Percentiles rank a stretch among this genome's conserved stretches.
Conservation (phyloP, 2,888 invertebrate species). For the Coremacera marginata region DNA sequence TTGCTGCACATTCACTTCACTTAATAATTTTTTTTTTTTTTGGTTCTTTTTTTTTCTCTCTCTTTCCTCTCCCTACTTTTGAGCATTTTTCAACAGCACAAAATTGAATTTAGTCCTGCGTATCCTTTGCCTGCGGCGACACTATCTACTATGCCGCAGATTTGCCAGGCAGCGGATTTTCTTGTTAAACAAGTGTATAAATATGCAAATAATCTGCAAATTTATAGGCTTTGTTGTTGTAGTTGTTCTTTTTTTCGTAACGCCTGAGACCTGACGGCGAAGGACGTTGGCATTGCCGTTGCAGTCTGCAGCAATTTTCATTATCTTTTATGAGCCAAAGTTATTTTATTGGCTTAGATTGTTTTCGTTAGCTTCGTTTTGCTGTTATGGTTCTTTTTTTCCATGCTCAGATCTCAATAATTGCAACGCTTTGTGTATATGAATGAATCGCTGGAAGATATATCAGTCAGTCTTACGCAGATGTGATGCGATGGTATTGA, state of each 20-base stretch:
- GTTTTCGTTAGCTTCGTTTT: not conserved
- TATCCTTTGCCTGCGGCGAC: slow-evolving; percentile 21
- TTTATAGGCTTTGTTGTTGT: slow-evolving; percentile 51
- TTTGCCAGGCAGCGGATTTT: slow-evolving; percentile 1
- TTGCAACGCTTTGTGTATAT: not conserved
- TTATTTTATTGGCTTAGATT: slow-evolving; percentile 35
- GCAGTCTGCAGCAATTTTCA: slow-evolving; percentile 29
- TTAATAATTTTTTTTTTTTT: not conserved
- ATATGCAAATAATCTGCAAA: slow-evolving; percentile 67
- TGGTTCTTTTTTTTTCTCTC: not conserved
- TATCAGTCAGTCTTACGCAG: no score
- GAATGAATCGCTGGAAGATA: no score
- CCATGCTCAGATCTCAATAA: not conserved
- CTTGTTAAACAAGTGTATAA: slow-evolving; percentile 54
- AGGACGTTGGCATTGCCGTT: slow-evolving; percentile 19
- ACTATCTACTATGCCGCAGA: not conserved
- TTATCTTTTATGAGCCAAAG: slow-evolving; percentile 38
- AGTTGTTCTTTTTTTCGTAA: no score
- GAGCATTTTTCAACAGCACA: slow-evolving; percentile 6
- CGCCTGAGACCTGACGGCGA: not conserved
- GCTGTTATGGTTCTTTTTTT: not conserved
- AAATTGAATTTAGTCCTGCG: slow-evolving; percentile 33
- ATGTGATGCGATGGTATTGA: not conserved
- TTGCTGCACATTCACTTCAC: slow-evolving; percentile 10
- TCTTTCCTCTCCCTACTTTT: not conserved